A percentile compares a stretch with the other conserved stretches of the same genome.
Evolutionary conservation across 2,888 invertebrate species (phyloP).

Genomic region (Monoplex corrugatus): DNA sequence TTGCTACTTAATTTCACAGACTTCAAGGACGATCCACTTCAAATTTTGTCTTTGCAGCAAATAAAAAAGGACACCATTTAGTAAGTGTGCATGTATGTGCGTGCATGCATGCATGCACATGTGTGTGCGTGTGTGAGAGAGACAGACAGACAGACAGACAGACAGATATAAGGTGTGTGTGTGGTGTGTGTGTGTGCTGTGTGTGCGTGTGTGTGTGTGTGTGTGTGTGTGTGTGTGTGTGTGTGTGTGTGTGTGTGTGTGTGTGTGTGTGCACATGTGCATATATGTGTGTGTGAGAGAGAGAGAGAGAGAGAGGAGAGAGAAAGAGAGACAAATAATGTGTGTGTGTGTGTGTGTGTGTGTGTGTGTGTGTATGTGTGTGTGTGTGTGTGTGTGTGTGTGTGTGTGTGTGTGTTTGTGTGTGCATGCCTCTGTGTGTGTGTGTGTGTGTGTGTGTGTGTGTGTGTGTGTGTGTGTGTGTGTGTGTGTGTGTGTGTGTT

Average conservation of each 20-base stretch:
- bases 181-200: conserved; percentile 15
- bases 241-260: background rate
- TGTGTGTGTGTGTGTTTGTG: background rate
- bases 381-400: background rate
- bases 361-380: background rate
- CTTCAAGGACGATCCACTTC: too few relatives aligned
- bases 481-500: conserved; percentile 14
- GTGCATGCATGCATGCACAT: background rate
- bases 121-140: background rate
- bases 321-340: background rate
- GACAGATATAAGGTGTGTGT: background rate
- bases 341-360: background rate
- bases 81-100: background rate
- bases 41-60: too few relatives aligned
- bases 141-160: background rate
- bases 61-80: too few relatives aligned
- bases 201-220: background rate
- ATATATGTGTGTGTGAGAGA: background rate
- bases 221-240: background rate
- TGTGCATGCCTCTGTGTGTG: background rate
- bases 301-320: background rate
- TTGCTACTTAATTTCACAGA: too few relatives aligned
- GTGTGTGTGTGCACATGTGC: background rate
- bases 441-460: conserved; percentile 1
- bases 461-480: conserved; percentile 17